A percentile compares a stretch with the other conserved stretches of the same genome.
phyloP scores from a whole-genome alignment of 2,888 invertebrate species.

The Leptothorax acervorum region DNA sequence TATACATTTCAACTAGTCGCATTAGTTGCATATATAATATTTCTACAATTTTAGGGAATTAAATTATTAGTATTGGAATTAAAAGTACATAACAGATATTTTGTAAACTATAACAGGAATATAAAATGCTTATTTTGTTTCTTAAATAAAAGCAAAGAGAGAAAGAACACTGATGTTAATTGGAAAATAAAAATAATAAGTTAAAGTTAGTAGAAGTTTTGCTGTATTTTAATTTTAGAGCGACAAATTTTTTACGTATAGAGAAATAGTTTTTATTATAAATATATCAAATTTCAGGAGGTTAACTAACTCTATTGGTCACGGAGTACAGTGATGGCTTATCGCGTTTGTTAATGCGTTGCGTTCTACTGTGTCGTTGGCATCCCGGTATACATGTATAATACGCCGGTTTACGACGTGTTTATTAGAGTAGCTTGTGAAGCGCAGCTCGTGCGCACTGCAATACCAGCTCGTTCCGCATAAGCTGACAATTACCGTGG shows the following conservation, averaged over 20 bases:
- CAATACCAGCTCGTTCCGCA: slow-evolving; percentile 65
- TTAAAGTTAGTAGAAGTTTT: neutral
- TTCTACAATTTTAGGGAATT: neutral
- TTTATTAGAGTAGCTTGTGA: slow-evolving; percentile 74
- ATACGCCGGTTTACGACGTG: slow-evolving; percentile 73
- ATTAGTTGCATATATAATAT: neutral
- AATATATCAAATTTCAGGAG: neutral
- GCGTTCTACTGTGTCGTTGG: slow-evolving; percentile 55
- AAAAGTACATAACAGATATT: too few relatives aligned
- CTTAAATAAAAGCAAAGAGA: neutral
- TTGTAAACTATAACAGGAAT: neutral
- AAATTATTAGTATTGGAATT: neutral
- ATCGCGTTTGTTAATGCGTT: slow-evolving; percentile 61
- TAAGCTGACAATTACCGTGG: slow-evolving; percentile 74
- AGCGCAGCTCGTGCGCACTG: slow-evolving; percentile 46
- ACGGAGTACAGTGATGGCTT: neutral
- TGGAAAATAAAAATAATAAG: neutral
- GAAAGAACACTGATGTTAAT: too few relatives aligned
- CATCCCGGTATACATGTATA: slow-evolving; percentile 58
- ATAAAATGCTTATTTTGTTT: neutral
- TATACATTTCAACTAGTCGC: neutral
- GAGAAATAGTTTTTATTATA: neutral
- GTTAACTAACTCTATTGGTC: neutral
- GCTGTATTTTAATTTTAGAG: neutral
- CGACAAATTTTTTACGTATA: neutral